Percentiles rank a stretch among this genome's conserved stretches.
Conservation (phyloP, 2,888 invertebrate species). For the Globia sparganii region DNA sequence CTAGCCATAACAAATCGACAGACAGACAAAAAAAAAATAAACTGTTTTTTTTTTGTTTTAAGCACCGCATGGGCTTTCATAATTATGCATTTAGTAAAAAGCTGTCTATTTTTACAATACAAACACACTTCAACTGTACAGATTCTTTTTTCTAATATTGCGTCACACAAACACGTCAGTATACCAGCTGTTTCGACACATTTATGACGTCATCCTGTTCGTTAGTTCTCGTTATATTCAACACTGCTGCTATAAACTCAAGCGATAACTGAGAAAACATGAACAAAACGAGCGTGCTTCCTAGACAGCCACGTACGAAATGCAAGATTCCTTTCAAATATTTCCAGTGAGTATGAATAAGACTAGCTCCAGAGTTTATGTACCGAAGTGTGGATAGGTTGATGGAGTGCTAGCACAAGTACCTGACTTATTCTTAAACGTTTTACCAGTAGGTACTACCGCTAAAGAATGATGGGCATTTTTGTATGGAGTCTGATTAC, state of each 20-base stretch:
- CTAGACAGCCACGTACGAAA: conserved; percentile 26
- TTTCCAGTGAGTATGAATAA: conserved; percentile 40
- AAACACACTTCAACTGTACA: not conserved
- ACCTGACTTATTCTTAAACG: not conserved
- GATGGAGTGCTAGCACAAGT: not conserved
- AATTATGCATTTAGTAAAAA: too few relatives aligned
- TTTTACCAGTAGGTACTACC: too few relatives aligned
- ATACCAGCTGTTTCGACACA: conserved; percentile 22
- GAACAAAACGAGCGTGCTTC: conserved; percentile 35
- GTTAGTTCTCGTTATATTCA: conserved; percentile 41
- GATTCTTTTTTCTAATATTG: not conserved
- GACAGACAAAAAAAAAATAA: too few relatives aligned
- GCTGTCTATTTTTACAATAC: too few relatives aligned
- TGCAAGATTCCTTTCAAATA: conserved; percentile 48
- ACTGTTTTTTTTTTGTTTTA: too few relatives aligned
- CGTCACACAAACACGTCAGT: not conserved
- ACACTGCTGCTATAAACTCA: conserved; percentile 29
- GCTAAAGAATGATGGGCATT: too few relatives aligned
- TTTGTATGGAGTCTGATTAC: too few relatives aligned
- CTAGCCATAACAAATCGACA: too few relatives aligned
- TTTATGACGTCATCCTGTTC: conserved; percentile 34
- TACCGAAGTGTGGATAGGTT: not conserved
- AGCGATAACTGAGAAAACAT: conserved; percentile 47
- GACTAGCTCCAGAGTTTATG: conserved; percentile 9
- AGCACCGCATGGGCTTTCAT: too few relatives aligned